Evolutionary conservation across 2,888 invertebrate genomes (phyloP).

Genomic region (Ectropis crepuscularia): DNA sequence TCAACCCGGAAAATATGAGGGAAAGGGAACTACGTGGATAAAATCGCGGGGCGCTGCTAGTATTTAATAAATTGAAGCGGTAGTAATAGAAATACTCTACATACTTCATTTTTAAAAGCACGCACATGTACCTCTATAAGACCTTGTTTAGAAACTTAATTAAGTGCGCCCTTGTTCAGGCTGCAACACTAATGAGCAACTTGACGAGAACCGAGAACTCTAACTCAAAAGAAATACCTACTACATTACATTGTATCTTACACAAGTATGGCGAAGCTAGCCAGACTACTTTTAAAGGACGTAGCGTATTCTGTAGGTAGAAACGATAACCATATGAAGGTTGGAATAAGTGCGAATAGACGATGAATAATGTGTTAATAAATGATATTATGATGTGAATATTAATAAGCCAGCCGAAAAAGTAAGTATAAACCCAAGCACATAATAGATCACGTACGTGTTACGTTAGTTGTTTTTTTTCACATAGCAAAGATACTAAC

Average conservation of each 20-base stretch:
- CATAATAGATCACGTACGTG: background rate
- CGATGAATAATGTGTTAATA: slow-evolving; percentile 27
- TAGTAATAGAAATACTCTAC: background rate
- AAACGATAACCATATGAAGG: slow-evolving; percentile 15
- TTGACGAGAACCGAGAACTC: slow-evolving; percentile 9
- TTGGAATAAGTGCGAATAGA: slow-evolving; percentile 15
- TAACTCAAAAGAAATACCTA: slow-evolving; percentile 21
- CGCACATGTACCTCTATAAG: slow-evolving; percentile 4
- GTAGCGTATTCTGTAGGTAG: slow-evolving; percentile 6
- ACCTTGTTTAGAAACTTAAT: slow-evolving; percentile 26
- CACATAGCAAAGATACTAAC: too few relatives aligned
- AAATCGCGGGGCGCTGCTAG: too few relatives aligned
- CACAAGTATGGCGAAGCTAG: slow-evolving; percentile 19
- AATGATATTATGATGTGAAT: slow-evolving; percentile 20
- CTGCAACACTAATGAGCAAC: slow-evolving; percentile 28
- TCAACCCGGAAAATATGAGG: too few relatives aligned
- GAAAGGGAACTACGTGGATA: too few relatives aligned
- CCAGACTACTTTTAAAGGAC: slow-evolving; percentile 18
- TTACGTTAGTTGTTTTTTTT: too few relatives aligned
- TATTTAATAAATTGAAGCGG: background rate
- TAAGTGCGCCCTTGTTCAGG: slow-evolving; percentile 20
- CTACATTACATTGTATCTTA: slow-evolving; percentile 1
- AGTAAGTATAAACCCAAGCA: background rate
- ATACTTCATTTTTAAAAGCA: slow-evolving; percentile 1
- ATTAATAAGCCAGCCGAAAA: slow-evolving; percentile 13